phyloP scores from a whole-genome alignment of 2,797 vertebrate species.

The Podarcis lilfordi region DNA sequence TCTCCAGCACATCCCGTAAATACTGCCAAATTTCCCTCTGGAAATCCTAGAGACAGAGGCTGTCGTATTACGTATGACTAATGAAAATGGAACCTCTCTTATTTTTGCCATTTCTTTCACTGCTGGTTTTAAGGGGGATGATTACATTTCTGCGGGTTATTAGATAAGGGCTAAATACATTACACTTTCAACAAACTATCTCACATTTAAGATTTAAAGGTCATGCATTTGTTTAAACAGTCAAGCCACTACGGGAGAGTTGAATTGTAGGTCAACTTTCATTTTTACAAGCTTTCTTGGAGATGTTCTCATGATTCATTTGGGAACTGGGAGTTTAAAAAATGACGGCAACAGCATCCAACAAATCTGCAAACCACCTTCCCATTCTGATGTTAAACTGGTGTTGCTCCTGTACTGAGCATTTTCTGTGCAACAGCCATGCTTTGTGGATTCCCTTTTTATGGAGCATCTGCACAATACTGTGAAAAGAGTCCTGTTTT shows the following conservation, averaged over 20 bases:
- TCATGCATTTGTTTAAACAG: constrained; percentile 79
- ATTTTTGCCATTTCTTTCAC: constrained; percentile 74
- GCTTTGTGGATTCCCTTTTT: neutral
- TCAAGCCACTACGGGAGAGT: constrained; percentile 76
- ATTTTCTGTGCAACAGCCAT: neutral
- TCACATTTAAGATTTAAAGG: constrained; percentile 87
- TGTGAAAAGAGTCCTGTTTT: too few relatives aligned
- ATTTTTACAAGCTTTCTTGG: constrained; percentile 78
- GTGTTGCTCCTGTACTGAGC: constrained; percentile 52
- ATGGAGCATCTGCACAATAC: neutral
- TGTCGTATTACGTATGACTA: constrained; percentile 76
- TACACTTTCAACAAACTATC: constrained; percentile 87
- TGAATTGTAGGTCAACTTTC: constrained; percentile 83
- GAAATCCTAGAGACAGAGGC: constrained; percentile 67
- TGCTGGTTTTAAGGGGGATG: constrained; percentile 74
- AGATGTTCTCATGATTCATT: constrained; percentile 75
- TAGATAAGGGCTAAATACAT: constrained; percentile 86
- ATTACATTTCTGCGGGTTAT: constrained; percentile 82
- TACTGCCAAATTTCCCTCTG: constrained; percentile 65
- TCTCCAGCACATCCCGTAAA: constrained; percentile 48
- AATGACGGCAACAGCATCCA: constrained; percentile 59
- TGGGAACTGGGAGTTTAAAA: constrained; percentile 70
- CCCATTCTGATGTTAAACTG: constrained; percentile 64
- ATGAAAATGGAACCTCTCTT: constrained; percentile 76
- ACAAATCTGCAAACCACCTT: constrained; percentile 53